phyloP scores from a whole-genome alignment of 2,888 invertebrate genomes.

The Apamea sordens region DNA sequence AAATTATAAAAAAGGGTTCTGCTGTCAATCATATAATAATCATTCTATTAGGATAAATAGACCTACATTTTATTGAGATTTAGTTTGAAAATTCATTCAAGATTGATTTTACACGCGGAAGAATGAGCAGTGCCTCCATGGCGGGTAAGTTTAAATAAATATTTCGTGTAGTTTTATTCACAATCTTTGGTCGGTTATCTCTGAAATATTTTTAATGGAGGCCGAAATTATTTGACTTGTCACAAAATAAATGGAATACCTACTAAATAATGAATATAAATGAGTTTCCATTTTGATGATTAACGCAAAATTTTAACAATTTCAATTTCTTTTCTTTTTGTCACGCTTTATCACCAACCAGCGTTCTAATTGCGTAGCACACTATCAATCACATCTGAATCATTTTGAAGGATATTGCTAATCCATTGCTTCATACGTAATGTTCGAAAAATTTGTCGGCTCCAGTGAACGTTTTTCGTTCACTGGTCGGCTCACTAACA shows the following conservation, averaged over 20 bases:
- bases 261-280: not conserved
- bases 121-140: constrained; percentile 90
- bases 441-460: too few relatives aligned
- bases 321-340: not conserved
- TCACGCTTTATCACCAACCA: not conserved
- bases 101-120: constrained; percentile 88
- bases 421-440: too few relatives aligned
- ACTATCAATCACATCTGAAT: too few relatives aligned
- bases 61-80: constrained; percentile 54
- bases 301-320: not conserved
- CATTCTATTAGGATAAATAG: constrained; percentile 49
- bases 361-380: too few relatives aligned
- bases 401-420: too few relatives aligned
- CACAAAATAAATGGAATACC: not conserved
- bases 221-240: constrained; percentile 1
- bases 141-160: constrained; percentile 80
- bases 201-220: constrained; percentile 5
- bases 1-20: constrained; percentile 45
- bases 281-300: not conserved
- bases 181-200: not conserved
- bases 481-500: too few relatives aligned
- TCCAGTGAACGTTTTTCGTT: too few relatives aligned
- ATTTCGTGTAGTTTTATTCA: not conserved
- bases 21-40: constrained; percentile 42
- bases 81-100: constrained; percentile 73